A percentile compares a stretch with the other conserved stretches of the same genome.
These are phyloP conservation scores for Calliphora vomitoria DNA, from an alignment of 2,888 invertebrate genomes.

Conservation along the genomic window DNA sequence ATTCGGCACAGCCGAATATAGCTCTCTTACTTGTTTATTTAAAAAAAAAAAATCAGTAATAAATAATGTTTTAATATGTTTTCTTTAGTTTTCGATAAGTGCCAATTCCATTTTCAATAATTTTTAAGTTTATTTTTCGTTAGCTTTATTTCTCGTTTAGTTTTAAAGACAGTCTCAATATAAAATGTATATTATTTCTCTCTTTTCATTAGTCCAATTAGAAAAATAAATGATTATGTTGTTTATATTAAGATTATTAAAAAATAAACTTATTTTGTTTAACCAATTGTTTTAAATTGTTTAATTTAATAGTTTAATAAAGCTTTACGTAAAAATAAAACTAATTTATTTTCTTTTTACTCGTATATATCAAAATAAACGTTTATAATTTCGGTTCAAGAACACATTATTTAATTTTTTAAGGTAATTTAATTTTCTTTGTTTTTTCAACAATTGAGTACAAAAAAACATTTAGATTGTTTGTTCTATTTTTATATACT, in stretches of 20 bases:
- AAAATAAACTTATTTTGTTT: conserved; percentile 27
- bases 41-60: not conserved
- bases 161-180: conserved; percentile 75
- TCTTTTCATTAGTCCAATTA: conserved; percentile 41
- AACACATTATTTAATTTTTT: conserved; percentile 49
- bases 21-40: no score
- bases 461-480: conserved; percentile 59
- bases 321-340: conserved; percentile 65
- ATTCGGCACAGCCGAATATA: no score
- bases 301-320: conserved; percentile 62
- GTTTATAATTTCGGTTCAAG: conserved; percentile 33
- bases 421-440: conserved; percentile 6
- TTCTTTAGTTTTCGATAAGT: conserved; percentile 63
- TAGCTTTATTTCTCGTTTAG: conserved; percentile 68
- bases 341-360: conserved; percentile 24
- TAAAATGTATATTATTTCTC: conserved; percentile 52
- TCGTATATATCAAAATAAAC: conserved; percentile 9
- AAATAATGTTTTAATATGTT: not conserved
- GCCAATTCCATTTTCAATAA: conserved; percentile 63
- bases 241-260: conserved; percentile 7
- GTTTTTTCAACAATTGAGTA: conserved; percentile 43
- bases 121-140: conserved; percentile 67
- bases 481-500: not conserved
- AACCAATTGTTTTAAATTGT: conserved; percentile 41
- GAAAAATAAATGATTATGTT: conserved; percentile 57